phyloP scores from a whole-genome alignment of 2,113 vertebrate genomes.

The Apteryx owenii region DNA sequence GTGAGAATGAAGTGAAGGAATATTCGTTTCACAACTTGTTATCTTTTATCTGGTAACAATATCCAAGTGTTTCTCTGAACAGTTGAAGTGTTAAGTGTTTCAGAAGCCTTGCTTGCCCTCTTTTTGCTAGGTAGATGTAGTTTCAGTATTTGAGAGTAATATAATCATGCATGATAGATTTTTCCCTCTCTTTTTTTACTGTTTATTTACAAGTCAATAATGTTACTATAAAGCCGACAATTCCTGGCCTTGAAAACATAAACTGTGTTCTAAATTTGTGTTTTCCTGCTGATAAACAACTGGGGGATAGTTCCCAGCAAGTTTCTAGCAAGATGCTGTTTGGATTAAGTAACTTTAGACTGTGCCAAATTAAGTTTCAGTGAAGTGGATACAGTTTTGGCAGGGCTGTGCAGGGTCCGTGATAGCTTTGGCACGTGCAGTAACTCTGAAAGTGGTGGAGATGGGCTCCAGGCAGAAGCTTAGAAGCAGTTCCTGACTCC shows the following conservation, averaged over 20 bases:
- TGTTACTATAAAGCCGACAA: background rate
- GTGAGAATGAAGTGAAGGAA: background rate
- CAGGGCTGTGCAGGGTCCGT: background rate
- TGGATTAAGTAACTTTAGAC: background rate
- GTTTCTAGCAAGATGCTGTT: background rate
- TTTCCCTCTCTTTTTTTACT: background rate
- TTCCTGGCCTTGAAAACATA: constrained; percentile 1
- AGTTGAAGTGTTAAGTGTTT: background rate
- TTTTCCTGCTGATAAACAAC: background rate
- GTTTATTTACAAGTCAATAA: constrained; percentile 12
- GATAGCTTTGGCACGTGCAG: background rate
- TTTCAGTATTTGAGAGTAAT: background rate
- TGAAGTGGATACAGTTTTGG: background rate
- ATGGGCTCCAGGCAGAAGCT: background rate
- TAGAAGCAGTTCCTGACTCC: background rate
- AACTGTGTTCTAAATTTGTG: background rate
- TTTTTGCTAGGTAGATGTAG: background rate
- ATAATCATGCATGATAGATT: background rate
- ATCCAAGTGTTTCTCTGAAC: background rate
- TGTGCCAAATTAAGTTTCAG: background rate
- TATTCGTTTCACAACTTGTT: background rate
- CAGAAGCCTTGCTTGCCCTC: background rate
- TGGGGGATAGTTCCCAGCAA: background rate
- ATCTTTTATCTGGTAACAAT: constrained; percentile 1
- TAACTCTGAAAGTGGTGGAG: background rate